These are phyloP conservation scores for Halocynthia aurantium DNA, from an alignment of 23 tunicate genomes.

Conservation along the genomic window DNA sequence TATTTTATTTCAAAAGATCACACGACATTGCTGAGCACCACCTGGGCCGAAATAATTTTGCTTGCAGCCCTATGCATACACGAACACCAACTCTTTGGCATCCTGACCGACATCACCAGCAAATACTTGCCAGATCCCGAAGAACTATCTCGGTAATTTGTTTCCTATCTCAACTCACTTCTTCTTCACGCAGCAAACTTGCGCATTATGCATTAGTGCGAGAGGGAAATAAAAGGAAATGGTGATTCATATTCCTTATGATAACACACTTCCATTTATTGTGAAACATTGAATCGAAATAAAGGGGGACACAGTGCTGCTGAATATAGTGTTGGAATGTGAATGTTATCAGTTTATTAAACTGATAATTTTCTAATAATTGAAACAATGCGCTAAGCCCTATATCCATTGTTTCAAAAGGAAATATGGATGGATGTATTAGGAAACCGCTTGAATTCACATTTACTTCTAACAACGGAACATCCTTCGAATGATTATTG, in stretches of 20 bases:
- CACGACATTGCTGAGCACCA: conserved; percentile 82
- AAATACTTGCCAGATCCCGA: conserved; percentile 65
- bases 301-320: neutral
- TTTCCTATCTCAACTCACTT: neutral
- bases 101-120: conserved; percentile 58
- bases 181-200: too few species aligned
- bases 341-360: too few species aligned
- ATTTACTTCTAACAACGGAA: too few species aligned
- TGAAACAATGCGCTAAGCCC: too few species aligned
- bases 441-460: too few species aligned
- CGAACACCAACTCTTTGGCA: conserved; percentile 76
- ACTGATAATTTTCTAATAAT: too few species aligned
- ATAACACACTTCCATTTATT: neutral
- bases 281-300: neutral
- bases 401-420: too few species aligned
- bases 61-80: conserved; percentile 86
- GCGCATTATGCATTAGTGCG: too few species aligned
- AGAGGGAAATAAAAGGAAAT: too few species aligned
- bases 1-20: conserved; percentile 40
- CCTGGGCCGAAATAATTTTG: conserved; percentile 91
- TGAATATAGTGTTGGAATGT: neutral
- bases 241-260: too few species aligned
- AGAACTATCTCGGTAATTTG: conserved; percentile 42
- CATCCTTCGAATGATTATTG: too few species aligned
- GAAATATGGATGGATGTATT: too few species aligned